Base-by-base conservation (phyloP, 1,140 invertebrate species). In the Papilio helenus region DNA sequence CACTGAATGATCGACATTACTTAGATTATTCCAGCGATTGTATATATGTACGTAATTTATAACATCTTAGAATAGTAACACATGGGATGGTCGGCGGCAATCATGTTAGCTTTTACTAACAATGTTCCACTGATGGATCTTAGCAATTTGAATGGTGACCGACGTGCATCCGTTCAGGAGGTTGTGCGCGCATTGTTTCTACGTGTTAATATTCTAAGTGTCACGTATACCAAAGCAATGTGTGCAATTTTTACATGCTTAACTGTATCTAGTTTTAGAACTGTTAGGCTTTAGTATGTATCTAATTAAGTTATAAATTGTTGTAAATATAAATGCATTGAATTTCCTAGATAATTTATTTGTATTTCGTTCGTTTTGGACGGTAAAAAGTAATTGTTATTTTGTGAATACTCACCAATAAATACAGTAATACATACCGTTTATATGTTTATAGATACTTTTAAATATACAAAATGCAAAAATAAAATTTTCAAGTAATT, bases 171-270 rank as follows among this genome's bases (percentile, higher is more conserved):
- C 61, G 26, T 61, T 61, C 34, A 8, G 34, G 34, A 10, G 10
- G 23, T 26, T 14, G 61, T 29, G 26, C 26, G 61, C 61, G 61
- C 26, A 34, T 68, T 68, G 61, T 68, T 68, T 68, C 61, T 29
- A 68, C 61, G 61, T 34, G 61, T 68, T 68, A 68, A 68, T 68
- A 72, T 44, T 72, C 42, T 39, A 72, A 72, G 55, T 61, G 84
- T 85, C 93, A 94, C 88, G 90, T 93, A 94, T 93, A 93, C 93
- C 93, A 94, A 94, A 94, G 93, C 90, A 87, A 93, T 89, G 92
- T 92, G 93, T 94, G 93, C 93, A 94, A 94, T 94, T 94, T 93
- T 93, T 93, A 93, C 88, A 92, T 92, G 92, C 92, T 94, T 94
- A 92, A 82, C 83, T 90, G 87, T 91, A 91, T 85, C 86, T 91